Percentiles rank a stretch among this genome's conserved stretches.
Evolutionary conservation across 2,797 vertebrate species (phyloP).

Genomic region (Siniperca undulata): DNA sequence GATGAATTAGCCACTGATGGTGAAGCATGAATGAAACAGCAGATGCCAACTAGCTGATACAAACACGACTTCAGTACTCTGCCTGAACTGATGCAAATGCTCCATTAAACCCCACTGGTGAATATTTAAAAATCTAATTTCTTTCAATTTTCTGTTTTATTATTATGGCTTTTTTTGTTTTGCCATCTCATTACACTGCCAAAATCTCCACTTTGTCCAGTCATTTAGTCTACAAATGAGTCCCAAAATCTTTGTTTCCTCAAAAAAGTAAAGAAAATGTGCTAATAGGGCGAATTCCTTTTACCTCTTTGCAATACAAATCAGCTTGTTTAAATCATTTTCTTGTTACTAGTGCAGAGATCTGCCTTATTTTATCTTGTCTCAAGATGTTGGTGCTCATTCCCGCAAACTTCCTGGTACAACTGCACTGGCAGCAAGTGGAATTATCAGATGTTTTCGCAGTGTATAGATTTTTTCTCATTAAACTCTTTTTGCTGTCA

Average conservation of each 20-base stretch:
- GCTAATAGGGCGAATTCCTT: not conserved
- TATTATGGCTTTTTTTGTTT: not conserved
- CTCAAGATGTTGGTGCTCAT: not conserved
- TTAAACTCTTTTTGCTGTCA: constrained; percentile 6
- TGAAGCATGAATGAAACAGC: not conserved
- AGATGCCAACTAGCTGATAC: not conserved
- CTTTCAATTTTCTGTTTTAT: not conserved
- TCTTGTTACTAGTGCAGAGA: not conserved
- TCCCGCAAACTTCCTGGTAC: no score
- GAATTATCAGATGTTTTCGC: constrained; percentile 22
- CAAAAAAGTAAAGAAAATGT: not conserved
- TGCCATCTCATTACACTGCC: not conserved
- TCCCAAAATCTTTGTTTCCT: not conserved
- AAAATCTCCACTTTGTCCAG: no score
- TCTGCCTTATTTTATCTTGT: not conserved
- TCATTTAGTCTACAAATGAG: not conserved
- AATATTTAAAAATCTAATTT: not conserved
- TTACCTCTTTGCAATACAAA: no score
- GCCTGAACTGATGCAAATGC: not conserved
- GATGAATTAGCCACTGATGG: not conserved
- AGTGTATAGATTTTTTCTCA: constrained; percentile 15
- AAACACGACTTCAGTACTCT: not conserved
- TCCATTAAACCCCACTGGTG: not conserved
- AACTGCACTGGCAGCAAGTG: not conserved
- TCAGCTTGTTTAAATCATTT: not conserved